A percentile compares a stretch with the other conserved stretches of the same genome.
These are phyloP conservation scores for Hapalemur alaotrensis DNA, from an alignment of 2,797 vertebrate species.

Conservation along the genomic window DNA sequence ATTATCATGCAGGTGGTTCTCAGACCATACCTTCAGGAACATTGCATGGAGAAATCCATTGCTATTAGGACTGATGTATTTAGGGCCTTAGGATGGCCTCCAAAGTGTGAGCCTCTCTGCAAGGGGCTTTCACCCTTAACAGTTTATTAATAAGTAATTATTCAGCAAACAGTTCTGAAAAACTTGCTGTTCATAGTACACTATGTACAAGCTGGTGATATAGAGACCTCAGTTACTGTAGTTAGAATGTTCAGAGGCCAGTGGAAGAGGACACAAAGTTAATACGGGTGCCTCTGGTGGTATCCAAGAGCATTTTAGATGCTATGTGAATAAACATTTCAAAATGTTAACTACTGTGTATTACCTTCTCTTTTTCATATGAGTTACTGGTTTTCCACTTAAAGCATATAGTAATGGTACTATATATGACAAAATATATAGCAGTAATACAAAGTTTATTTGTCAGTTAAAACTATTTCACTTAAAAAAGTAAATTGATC, in stretches of 20 bases:
- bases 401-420: too few species aligned
- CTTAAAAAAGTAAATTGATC: neutral
- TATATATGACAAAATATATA: neutral
- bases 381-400: neutral
- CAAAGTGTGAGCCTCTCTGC: neutral
- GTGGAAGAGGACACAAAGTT: neutral
- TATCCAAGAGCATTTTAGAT: neutral
- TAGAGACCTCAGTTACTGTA: rapidly evolving
- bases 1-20: neutral
- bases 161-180: neutral
- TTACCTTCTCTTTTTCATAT: neutral
- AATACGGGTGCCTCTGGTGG: neutral
- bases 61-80: neutral
- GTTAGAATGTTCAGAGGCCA: neutral
- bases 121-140: neutral
- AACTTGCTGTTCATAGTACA: neutral
- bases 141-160: neutral
- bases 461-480: neutral
- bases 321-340: neutral
- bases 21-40: neutral
- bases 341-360: neutral
- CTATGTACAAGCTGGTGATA: neutral
- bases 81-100: neutral
- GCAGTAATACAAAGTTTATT: neutral
- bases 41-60: neutral